phyloP scores from a whole-genome alignment of 2,797 vertebrate species.

The Gymnothorax javanicus region DNA sequence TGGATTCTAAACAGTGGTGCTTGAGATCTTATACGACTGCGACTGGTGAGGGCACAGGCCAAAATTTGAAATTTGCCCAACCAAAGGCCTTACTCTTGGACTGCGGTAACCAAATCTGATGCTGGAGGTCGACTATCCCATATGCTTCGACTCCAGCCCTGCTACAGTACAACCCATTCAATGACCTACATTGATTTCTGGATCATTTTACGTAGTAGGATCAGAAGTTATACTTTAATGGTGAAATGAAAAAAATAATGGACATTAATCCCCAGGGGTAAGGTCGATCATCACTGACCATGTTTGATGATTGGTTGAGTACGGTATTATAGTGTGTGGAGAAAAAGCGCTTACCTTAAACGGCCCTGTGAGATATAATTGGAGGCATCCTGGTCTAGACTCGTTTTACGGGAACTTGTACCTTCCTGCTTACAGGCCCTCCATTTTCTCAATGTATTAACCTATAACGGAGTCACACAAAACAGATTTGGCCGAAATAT shows the following conservation, averaged over 20 bases:
- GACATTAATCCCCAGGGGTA: too few species aligned
- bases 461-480: neutral
- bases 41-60: neutral
- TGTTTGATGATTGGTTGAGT: neutral
- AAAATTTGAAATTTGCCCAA: neutral
- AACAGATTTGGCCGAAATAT: neutral
- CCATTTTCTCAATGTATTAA: neutral
- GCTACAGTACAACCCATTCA: too few species aligned
- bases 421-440: neutral
- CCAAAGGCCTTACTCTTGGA: neutral
- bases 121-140: too few species aligned
- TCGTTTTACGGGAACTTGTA: neutral
- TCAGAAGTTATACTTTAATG: too few species aligned
- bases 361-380: neutral
- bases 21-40: neutral
- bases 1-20: neutral
- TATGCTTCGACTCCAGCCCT: too few species aligned
- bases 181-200: too few species aligned
- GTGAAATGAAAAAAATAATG: too few species aligned
- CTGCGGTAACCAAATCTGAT: too few species aligned
- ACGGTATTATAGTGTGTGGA: neutral
- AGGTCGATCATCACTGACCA: neutral
- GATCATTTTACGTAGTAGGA: too few species aligned
- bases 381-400: neutral
- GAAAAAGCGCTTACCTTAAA: neutral